Percentiles rank a stretch among this genome's conserved stretches.
Evolutionary conservation across 2,888 invertebrate species (phyloP).

Genomic region (Mimas tiliae): DNA sequence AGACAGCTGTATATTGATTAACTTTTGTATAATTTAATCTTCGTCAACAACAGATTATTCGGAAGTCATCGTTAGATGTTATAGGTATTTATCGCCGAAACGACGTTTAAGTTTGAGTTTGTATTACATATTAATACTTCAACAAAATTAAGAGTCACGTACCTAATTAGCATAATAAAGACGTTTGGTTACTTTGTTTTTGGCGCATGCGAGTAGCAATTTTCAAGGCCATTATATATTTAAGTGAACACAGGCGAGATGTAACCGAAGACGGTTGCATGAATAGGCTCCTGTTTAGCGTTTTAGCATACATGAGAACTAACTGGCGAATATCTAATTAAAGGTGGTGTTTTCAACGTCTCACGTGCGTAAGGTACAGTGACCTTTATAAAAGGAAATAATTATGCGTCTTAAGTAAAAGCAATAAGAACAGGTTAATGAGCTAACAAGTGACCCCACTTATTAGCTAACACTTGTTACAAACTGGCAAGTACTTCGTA

Average conservation of each 20-base stretch:
- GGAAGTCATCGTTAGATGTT: slow-evolving; percentile 25
- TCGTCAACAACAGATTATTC: background rate
- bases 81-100: slow-evolving; percentile 30
- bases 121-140: slow-evolving; percentile 54
- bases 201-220: slow-evolving; percentile 2
- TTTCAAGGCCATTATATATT: slow-evolving; percentile 8
- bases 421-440: too few relatives aligned
- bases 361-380: slow-evolving; percentile 4
- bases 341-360: slow-evolving; percentile 6
- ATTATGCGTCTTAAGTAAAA: too few relatives aligned
- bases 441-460: too few relatives aligned
- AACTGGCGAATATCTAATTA: slow-evolving; percentile 3
- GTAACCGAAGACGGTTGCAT: background rate
- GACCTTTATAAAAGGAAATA: background rate
- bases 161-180: slow-evolving; percentile 60
- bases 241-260: background rate
- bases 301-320: slow-evolving; percentile 6
- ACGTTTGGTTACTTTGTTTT: slow-evolving; percentile 48
- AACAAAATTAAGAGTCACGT: slow-evolving; percentile 60
- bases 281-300: background rate
- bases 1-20: background rate
- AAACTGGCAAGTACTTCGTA: too few relatives aligned
- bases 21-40: slow-evolving; percentile 18
- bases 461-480: too few relatives aligned
- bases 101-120: slow-evolving; percentile 35